Evolutionary conservation across 1,140 invertebrate species (phyloP), one percentile per base, ranked within the genome.

Genomic region (Dolichoris vasculosae): DNA sequence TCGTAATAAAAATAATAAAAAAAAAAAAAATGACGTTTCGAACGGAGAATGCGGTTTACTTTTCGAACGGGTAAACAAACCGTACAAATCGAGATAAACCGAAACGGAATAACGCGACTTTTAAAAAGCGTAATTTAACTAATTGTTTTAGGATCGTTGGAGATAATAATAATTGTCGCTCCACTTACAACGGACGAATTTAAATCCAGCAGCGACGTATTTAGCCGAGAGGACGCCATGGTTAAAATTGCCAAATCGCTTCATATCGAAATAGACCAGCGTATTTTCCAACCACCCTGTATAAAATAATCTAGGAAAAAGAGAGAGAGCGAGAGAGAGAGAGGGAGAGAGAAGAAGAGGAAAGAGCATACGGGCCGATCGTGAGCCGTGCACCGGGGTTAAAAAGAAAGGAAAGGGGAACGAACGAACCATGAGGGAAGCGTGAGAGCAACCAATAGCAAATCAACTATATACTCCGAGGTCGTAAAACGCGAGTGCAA

Each of bases 341-440:
- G 26, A 64, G 59, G 7, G 13, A 20, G 69, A 71, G 69, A 40
- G 38, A 71, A 20, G 63, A 51, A 78, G 51, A 81, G 79, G 8
- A 67, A 13, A 67, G 78, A 35, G 67, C 78, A 80, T 80, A 64
- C 46, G 73, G 64, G 64, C 80, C 30, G 51, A 82, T 76, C 82
- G 79, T 59, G 83, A 71, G 64, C 67, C n/a, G 15, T 30, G 73
- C 48, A 40, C 38, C 35, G 79, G 63, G 83, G 55, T 81, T 87
- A 85, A 79, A 82, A 82, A 67, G 77, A 64, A 83, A 83, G 46
- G 48, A 84, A 87, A 75, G 73, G 82, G 46, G 64, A 63, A 76
- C 55, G 40, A 23, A 51, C 35, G 38, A 80, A 46, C 35, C 79
- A 48, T 55, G 80, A 82, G 48, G 35, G 84, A 76, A 82, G 35